These are phyloP conservation scores for Protobothrops flavoviridis DNA, from an alignment of 2,113 vertebrate genomes.

Conservation along the genomic window DNA sequence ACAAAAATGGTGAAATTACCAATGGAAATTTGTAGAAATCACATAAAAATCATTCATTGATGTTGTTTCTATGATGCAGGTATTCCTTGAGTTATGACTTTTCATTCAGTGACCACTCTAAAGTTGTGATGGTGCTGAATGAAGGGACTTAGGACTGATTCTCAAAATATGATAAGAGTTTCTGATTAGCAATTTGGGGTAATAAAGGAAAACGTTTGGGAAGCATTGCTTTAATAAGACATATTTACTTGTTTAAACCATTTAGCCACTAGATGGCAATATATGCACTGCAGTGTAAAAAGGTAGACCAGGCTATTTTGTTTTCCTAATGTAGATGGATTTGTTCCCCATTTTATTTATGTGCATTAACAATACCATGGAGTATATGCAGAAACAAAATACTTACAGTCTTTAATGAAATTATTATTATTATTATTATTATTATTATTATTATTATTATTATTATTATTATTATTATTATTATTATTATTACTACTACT, in stretches of 20 bases:
- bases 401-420: background rate
- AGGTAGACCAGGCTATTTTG: background rate
- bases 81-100: background rate
- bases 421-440: background rate
- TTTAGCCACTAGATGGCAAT: constrained; percentile 28
- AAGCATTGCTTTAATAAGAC: background rate
- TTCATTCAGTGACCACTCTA: background rate
- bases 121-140: background rate
- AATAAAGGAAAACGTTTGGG: too few species aligned
- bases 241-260: background rate
- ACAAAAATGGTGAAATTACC: background rate
- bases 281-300: background rate
- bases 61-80: background rate
- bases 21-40: background rate
- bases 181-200: background rate
- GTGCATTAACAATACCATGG: background rate
- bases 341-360: background rate
- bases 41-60: background rate
- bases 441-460: too few species aligned
- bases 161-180: background rate
- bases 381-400: background rate
- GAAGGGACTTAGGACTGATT: background rate
- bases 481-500: too few species aligned
- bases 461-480: too few species aligned
- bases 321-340: background rate